Conservation (phyloP, 2,888 invertebrate genomes). For the Caenorhabditis sp. region DNA sequence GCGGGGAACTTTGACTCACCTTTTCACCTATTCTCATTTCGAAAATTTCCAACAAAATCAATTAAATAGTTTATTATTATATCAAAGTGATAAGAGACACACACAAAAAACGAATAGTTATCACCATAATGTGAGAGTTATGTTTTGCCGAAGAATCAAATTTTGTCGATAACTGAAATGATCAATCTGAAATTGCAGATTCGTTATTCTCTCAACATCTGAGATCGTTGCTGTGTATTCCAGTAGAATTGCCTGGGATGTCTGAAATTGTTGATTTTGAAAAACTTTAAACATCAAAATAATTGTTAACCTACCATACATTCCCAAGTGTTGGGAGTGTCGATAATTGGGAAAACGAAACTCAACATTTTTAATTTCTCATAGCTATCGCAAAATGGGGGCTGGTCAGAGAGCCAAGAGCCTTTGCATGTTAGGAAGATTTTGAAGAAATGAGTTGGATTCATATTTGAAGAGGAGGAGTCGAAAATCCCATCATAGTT, state of each 20-base stretch:
- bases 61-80: too few species aligned
- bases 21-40: too few species aligned
- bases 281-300: not conserved
- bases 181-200: slow-evolving; percentile 18
- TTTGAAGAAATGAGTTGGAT: slow-evolving; percentile 22
- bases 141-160: too few species aligned
- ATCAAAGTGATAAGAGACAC: too few species aligned
- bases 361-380: slow-evolving; percentile 14
- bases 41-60: too few species aligned
- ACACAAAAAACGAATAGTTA: too few species aligned
- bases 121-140: too few species aligned
- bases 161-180: too few species aligned
- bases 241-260: slow-evolving; percentile 14
- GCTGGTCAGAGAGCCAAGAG: slow-evolving; percentile 25
- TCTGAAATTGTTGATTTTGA: slow-evolving; percentile 1
- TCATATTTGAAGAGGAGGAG: too few species aligned
- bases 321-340: not conserved
- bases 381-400: slow-evolving; percentile 12
- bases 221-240: slow-evolving; percentile 33
- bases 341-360: slow-evolving; percentile 26
- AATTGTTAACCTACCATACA: too few species aligned
- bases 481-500: too few species aligned
- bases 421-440: slow-evolving; percentile 23
- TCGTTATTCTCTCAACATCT: slow-evolving; percentile 29
- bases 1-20: too few species aligned